Evolutionary conservation across 2,797 vertebrate genomes (phyloP), one percentile per base, ranked within the genome.

Genomic region (Melanotaenia pygmaea): DNA sequence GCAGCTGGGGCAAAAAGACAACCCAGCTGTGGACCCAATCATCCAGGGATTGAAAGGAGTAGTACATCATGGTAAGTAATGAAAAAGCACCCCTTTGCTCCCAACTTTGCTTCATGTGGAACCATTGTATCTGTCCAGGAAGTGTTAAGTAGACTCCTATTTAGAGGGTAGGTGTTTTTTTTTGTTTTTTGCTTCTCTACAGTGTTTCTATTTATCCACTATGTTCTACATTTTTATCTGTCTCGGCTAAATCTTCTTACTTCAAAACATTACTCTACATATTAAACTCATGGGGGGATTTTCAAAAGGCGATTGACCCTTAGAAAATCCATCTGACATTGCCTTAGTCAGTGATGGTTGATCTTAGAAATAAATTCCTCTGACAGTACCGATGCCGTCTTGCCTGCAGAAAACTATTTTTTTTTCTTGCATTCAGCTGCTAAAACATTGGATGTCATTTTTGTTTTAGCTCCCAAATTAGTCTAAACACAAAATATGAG

Each of bases 41-140:
- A 99, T 99, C 95, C 93, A 96, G 65, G 98, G 98, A 85, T 90
- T 99, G 93, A 99, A 97, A 93, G 96, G 98, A 14, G 98, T 99
- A 32, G 98, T 99, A 62, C 98, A 99, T 96, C 98, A 99, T 1
- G 98, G 98, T 99, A 93, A 96, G 96, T 95, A 88, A 83, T 68
- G 69, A 72, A 77, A 57, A 64, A 63, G 22, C 54, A 73, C 62
- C 58, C 35, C 16, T 54, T 58, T 14, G 37, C 47, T 22, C 24
- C 32, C 63, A 67, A 73, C 53, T 72, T 61, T 62, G 28, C 61
- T 61, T 63, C 1, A 63, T 35, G 43, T 4, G 24, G 30, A 76
- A 68, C 16, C 59, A 26, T 30, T 32, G 30, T 32, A n/a, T 76
- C 47, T 32, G 24, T 68, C n/a, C 35, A 26, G 0, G 3, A 37